Base-by-base conservation (phyloP, 2,113 vertebrate genomes). In the Heptranchias perlo region DNA sequence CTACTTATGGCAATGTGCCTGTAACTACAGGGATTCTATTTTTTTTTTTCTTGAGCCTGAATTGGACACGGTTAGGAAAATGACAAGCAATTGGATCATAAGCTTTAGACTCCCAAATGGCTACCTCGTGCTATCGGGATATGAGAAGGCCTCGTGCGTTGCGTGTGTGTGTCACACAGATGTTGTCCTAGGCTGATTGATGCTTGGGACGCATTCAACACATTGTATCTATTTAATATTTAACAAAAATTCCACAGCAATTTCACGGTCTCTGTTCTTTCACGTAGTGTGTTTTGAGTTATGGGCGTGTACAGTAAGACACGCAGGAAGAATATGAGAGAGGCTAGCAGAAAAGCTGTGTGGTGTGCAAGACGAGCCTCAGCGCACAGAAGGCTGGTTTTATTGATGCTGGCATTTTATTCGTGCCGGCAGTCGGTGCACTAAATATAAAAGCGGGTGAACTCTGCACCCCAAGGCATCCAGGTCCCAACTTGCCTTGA, bases 141-240 rank as follows among this genome's bases (percentile, higher is more conserved):
- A 39, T 62, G 58, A 21, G 64, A 35, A 39, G 18, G 89, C 4
- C 13, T 39, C 64, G 35, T 62, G 58, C 23, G 58, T 31, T 35
- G 25, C 11, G 23, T n/a, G 87, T 35, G 52, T 16, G 16, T 92
- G 87, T 92, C 31, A 92, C 31, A 61, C 31, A 92, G 87, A 44
- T 64, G 58, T 64, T 93, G n/a, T 39, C 89, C 39, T n/a, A 23
- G 89, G 1, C 4, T 39, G 61, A n/a, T 92, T 92, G 89, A 62
- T 64, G 58, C 89, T 93, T 39, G 58, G 58, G 89, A 93, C 61
- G n/a, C n/a, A n/a, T 39, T 93, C 89, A 62, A 93, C 89, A 64
- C 89, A 62, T 61, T 91, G 87, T 93, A 93, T 61, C 64, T 93
- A 93, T 93, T 93, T 93, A 93, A 93, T 62, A 64, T 93, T 62